Evolutionary conservation across 2,113 vertebrate genomes (phyloP).

Genomic region (Hippocampus guttulatus): DNA sequence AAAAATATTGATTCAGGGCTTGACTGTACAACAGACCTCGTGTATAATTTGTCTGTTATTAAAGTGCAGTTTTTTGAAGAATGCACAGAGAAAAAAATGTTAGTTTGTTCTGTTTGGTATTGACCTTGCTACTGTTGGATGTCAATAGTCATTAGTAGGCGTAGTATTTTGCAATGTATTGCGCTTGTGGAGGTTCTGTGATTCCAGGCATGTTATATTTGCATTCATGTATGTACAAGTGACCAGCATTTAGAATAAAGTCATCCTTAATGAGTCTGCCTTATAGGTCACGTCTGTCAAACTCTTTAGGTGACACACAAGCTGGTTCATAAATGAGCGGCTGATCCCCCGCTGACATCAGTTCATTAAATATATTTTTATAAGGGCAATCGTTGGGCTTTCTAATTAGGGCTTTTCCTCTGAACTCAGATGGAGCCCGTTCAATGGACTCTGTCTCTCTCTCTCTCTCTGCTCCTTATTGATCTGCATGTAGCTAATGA

Average conservation of each 20-base stretch:
- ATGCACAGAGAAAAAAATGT: not conserved
- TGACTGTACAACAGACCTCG: not conserved
- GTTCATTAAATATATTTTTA: conserved; percentile 43
- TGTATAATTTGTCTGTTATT: not conserved
- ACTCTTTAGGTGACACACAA: not conserved
- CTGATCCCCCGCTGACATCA: conserved; percentile 33
- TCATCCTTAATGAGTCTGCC: not conserved
- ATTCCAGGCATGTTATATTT: conserved; percentile 2
- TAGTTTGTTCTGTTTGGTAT: not conserved
- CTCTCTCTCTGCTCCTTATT: conserved; percentile 17
- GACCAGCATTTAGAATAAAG: conserved; percentile 49
- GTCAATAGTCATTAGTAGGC: too few species aligned
- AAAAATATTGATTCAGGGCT: not conserved
- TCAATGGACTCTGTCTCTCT: conserved; percentile 16
- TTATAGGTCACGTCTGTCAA: conserved; percentile 2
- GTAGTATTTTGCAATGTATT: not conserved
- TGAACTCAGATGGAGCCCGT: conserved; percentile 21
- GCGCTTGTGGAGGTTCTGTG: not conserved
- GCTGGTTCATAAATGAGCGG: conserved; percentile 23
- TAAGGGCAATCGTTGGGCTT: conserved; percentile 27
- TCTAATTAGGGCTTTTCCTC: conserved; percentile 41
- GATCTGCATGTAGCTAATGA: conserved; percentile 27
- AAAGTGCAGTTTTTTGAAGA: not conserved
- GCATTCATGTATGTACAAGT: conserved; percentile 9
- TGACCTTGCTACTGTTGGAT: not conserved